Evolutionary conservation across 2,797 vertebrate species (phyloP).

Genomic region (Lepilemur septentrionalis): DNA sequence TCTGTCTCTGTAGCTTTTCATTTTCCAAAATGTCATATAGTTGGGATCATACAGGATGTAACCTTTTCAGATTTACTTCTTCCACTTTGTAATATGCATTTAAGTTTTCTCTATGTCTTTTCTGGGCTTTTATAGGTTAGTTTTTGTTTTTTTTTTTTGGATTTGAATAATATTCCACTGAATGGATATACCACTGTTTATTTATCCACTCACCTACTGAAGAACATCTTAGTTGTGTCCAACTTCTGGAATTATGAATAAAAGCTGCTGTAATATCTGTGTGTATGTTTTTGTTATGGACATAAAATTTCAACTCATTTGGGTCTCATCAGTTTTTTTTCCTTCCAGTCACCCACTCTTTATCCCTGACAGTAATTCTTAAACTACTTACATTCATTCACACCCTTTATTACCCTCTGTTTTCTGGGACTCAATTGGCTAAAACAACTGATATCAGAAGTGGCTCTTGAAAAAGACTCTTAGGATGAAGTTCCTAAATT

Average conservation of each 20-base stretch:
- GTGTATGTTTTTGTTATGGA: background rate
- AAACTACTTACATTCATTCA: background rate
- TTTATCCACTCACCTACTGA: background rate
- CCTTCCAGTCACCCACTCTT: background rate
- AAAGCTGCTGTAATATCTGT: background rate
- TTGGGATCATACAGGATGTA: background rate
- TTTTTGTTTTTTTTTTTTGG: background rate
- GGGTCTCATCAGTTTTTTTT: background rate
- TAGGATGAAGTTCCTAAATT: background rate
- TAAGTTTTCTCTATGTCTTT: background rate
- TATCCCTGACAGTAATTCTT: background rate
- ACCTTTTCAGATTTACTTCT: background rate
- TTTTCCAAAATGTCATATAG: background rate
- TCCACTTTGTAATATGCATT: background rate
- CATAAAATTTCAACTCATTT: background rate
- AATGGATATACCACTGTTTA: background rate
- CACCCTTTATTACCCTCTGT: background rate
- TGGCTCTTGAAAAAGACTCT: background rate
- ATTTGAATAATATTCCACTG: background rate
- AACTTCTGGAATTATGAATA: background rate
- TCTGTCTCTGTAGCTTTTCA: background rate
- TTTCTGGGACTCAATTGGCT: background rate
- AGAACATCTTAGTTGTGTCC: background rate
- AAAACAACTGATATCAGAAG: background rate
- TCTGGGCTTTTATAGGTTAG: background rate